Evolutionary conservation across 1,140 invertebrate species (phyloP), one percentile per base, ranked within the genome.

Genomic region (Pseudomyrmex dendroicus): DNA sequence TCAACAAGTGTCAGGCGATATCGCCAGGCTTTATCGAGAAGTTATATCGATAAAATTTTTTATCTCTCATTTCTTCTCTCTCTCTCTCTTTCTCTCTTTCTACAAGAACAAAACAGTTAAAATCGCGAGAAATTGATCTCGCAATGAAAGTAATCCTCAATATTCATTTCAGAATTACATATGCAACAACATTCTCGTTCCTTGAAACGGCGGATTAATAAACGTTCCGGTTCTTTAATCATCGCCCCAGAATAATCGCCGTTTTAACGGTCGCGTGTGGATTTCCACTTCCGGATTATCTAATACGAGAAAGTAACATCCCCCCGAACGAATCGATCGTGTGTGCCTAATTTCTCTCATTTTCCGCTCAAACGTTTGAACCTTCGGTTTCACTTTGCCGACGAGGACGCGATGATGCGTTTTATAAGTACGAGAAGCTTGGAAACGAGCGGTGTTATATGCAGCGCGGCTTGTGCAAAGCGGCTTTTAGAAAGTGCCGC

Each of bases 251-350:
- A 68, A 78, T 78, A 78, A 68, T 68, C 20, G 35, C 7, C 5
- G n/a, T 13, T 25, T 52, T 22, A 12, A 35, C 35, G 5, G 4
- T 35, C 15, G 8, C 63, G 35, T 20, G 76, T 12, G 1, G 59
- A 62, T 50, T 50, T n/a, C 46, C 59, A 64, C 35, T 86, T 87
- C 70, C 73, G 66, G 63, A 78, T 88, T 84, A 87, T 88, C 86
- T 87, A 88, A 88, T 67, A 48, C 56, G 72, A 73, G 86, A 85
- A 88, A 88, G 85, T 84, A 15, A 83, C 22, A 35, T 7, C 22
- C 4, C 25, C 12, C 9, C 9, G 22, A 17, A 17, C 56, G 54
- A 12, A 80, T 73, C 64, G 66, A 35, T 22, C 15, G 56, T 57
- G 46, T 59, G 67, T 59, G 22, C 73, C 63, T 76, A 84, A 87